Evolutionary conservation across 2,113 vertebrate genomes (phyloP).

Genomic region (Sterrhoptilus dennistouni): DNA sequence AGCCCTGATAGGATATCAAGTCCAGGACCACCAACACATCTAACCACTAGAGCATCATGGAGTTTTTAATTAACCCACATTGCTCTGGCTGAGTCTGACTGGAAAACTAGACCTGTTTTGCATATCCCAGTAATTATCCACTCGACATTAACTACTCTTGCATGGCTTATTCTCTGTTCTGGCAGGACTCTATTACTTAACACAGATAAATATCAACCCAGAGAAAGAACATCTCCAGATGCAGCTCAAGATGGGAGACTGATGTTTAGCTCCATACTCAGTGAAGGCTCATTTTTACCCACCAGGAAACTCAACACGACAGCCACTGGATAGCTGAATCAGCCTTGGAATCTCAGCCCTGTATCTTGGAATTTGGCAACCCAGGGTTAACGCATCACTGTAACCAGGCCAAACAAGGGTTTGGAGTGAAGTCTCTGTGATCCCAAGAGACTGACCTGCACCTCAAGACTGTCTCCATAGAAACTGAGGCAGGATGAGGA

Average conservation of each 20-base stretch:
- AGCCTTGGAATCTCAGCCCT: rapidly evolving
- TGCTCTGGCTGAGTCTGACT: background rate
- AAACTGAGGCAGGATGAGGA: background rate
- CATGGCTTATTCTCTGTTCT: background rate
- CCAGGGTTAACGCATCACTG: background rate
- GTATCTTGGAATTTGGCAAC: background rate
- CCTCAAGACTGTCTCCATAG: background rate
- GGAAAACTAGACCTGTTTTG: background rate
- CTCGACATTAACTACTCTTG: background rate
- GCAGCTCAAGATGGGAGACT: background rate
- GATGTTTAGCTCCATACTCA: background rate
- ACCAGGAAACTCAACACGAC: background rate
- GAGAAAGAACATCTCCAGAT: background rate
- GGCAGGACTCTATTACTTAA: background rate
- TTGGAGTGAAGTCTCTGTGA: background rate
- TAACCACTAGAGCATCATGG: background rate
- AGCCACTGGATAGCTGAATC: background rate
- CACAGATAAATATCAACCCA: background rate
- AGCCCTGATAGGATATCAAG: background rate
- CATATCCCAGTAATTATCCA: background rate
- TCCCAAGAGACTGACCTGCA: background rate
- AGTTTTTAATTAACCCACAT: background rate
- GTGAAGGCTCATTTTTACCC: background rate
- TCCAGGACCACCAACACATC: background rate
- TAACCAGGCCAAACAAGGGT: background rate